Conservation (phyloP, 2,113 vertebrate species). For the Phalacrocorax aristotelis region DNA sequence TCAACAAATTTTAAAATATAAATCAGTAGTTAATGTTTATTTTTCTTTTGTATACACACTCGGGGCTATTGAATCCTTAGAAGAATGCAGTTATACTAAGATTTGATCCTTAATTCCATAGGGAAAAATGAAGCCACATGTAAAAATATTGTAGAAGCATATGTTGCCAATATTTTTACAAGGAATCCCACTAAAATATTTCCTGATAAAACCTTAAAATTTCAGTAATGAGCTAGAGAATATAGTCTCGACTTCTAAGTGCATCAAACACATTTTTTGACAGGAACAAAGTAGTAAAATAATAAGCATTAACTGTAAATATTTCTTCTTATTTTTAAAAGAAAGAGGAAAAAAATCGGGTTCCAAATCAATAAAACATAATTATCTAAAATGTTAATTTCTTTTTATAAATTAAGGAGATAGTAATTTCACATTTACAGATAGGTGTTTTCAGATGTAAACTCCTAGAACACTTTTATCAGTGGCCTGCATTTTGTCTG, state of each 20-base stretch:
- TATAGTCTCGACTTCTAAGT: neutral
- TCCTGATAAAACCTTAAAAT: neutral
- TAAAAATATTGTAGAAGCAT: neutral
- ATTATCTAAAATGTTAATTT: neutral
- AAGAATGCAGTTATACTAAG: neutral
- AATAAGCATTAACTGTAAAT: neutral
- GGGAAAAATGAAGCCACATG: neutral
- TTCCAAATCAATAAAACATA: neutral
- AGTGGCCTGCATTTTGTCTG: neutral
- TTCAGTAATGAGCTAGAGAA: neutral
- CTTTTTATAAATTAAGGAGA: neutral
- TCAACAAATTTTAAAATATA: neutral
- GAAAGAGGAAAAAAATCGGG: rapidly evolving
- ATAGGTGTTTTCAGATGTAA: neutral
- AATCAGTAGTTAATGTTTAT: neutral
- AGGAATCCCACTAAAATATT: neutral
- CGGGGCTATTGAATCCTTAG: rapidly evolving
- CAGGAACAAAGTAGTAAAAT: neutral
- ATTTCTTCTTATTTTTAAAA: neutral
- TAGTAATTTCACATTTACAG: neutral
- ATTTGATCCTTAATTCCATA: neutral
- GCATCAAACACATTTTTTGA: neutral
- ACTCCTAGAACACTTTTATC: neutral
- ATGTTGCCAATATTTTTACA: neutral
- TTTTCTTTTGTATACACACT: neutral